phyloP scores from a whole-genome alignment of 2,797 vertebrate species.

The Peromyscus melanophrys region DNA sequence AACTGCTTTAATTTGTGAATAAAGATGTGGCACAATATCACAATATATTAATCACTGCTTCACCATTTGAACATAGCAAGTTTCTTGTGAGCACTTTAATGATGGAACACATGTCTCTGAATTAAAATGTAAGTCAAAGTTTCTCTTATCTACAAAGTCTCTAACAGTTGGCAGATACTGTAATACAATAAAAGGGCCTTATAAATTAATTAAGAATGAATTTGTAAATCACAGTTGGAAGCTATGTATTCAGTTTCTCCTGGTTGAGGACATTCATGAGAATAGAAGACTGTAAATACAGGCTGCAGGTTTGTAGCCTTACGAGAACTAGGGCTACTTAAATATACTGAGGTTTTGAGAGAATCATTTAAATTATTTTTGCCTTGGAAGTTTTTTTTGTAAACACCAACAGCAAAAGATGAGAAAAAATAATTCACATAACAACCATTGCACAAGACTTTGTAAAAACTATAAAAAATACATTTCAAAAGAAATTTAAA shows the following conservation, averaged over 20 bases:
- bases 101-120: too few relatives aligned
- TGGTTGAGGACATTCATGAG: neutral
- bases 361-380: conserved; percentile 30
- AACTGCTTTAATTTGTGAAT: neutral
- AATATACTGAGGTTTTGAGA: conserved; percentile 52
- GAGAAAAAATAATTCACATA: conserved; percentile 64
- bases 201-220: neutral
- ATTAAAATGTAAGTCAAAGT: neutral
- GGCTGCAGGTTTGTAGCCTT: conserved; percentile 39
- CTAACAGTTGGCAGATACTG: neutral
- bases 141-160: neutral
- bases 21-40: neutral
- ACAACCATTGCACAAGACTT: conserved; percentile 68
- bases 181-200: neutral
- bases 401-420: conserved; percentile 57
- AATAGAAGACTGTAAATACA: neutral
- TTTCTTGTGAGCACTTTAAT: neutral
- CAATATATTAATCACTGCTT: neutral
- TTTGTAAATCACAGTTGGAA: neutral
- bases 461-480: conserved; percentile 67
- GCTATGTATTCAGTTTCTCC: neutral
- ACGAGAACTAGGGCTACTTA: conserved; percentile 60
- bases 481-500: conserved; percentile 65
- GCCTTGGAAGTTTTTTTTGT: conserved; percentile 46
- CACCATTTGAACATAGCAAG: neutral